Evolutionary conservation across 2,113 vertebrate species (phyloP).

Genomic region (Megalops atlanticus): DNA sequence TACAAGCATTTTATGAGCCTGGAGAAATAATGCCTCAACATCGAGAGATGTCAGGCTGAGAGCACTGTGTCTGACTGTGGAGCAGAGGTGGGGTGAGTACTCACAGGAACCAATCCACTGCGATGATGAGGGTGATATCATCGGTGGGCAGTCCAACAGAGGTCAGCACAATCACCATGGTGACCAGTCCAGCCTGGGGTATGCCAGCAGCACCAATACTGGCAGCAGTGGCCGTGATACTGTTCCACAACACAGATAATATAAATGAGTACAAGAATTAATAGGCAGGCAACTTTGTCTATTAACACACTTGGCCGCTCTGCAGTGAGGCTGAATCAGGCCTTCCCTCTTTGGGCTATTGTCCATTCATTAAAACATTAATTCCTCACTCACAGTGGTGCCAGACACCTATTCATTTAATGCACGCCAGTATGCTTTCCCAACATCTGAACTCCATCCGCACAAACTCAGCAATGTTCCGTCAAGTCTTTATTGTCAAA

Average conservation of each 20-base stretch:
- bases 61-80: neutral
- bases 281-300: neutral
- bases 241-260: constrained; percentile 50
- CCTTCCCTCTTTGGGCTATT: neutral
- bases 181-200: constrained; percentile 95
- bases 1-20: neutral
- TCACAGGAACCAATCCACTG: constrained; percentile 98
- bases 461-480: neutral
- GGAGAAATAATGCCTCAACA: neutral
- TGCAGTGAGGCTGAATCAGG: neutral
- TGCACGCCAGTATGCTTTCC: neutral
- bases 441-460: neutral
- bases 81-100: constrained; percentile 56
- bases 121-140: constrained; percentile 93
- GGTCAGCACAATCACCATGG: constrained; percentile 96
- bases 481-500: neutral
- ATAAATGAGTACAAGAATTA: neutral
- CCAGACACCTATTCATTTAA: neutral
- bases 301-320: neutral
- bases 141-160: constrained; percentile 96
- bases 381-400: neutral
- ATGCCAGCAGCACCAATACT: constrained; percentile 97
- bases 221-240: constrained; percentile 94
- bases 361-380: neutral
- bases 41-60: neutral